Conservation (phyloP, 2,797 vertebrate genomes). For the Mionectes olivaceus region DNA sequence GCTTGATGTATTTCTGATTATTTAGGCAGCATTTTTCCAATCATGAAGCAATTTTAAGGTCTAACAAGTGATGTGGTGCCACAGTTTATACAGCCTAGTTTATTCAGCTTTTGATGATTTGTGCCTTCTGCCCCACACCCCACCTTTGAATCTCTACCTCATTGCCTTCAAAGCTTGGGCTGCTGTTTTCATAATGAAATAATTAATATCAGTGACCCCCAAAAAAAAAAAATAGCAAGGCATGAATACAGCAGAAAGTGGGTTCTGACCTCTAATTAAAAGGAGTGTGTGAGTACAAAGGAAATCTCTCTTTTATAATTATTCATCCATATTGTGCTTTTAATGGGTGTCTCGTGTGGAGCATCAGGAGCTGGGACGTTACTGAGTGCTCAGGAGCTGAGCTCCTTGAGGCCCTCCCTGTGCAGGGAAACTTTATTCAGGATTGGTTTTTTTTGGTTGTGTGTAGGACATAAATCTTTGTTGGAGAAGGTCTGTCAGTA, state of each 20-base stretch:
- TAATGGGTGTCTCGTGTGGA: background rate
- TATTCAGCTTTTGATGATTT: constrained; percentile 9
- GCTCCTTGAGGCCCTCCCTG: background rate
- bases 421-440: background rate
- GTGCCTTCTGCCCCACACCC: background rate
- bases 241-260: background rate
- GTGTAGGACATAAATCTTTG: constrained; percentile 8
- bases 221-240: background rate
- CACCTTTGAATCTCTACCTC: background rate
- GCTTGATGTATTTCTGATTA: background rate
- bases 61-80: background rate
- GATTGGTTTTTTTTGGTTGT: background rate
- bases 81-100: constrained; percentile 6
- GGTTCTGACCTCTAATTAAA: constrained; percentile 10
- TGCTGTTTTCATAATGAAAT: constrained; percentile 1
- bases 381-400: background rate
- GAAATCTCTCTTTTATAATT: background rate
- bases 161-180: background rate
- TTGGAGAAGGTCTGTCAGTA: background rate
- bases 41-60: constrained; percentile 20
- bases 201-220: background rate
- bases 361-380: background rate
- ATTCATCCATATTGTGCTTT: background rate
- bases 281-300: background rate
- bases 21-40: constrained; percentile 34